Evolutionary conservation across 2,888 invertebrate species (phyloP).

Genomic region (Troides aeacus): DNA sequence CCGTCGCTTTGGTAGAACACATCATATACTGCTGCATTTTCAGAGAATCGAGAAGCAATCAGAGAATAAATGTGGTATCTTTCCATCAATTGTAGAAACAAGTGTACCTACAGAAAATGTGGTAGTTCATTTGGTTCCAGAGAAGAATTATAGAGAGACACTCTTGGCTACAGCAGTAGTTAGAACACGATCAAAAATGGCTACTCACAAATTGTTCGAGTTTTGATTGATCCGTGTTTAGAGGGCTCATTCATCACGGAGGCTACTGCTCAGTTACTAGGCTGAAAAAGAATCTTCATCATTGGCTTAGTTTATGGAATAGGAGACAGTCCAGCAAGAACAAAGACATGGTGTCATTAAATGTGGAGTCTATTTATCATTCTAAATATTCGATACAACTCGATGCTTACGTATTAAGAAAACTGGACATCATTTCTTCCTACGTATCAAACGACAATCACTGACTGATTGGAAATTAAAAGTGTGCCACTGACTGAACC

Average conservation of each 20-base stretch:
- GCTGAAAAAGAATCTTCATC: neutral
- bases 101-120: neutral
- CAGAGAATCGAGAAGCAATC: neutral
- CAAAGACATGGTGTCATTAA: neutral
- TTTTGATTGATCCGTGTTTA: neutral
- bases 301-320: neutral
- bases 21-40: neutral
- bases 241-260: neutral
- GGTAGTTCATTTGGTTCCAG: neutral
- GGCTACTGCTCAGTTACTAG: neutral
- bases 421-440: conserved; percentile 2
- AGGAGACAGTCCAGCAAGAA: neutral
- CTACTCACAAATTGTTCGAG: no score
- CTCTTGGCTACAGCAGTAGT: neutral
- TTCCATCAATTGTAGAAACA: neutral
- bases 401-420: neutral
- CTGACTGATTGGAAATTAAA: neutral
- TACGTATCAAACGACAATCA: neutral
- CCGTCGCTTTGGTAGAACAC: neutral
- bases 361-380: neutral
- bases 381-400: neutral
- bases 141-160: neutral
- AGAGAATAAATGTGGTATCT: neutral
- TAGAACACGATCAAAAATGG: no score
- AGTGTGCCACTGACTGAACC: neutral